A percentile compares a stretch with the other conserved stretches of the same genome.
Evolutionary conservation across 23 tunicate species (phyloP).

Genomic region (Diplosoma virens): DNA sequence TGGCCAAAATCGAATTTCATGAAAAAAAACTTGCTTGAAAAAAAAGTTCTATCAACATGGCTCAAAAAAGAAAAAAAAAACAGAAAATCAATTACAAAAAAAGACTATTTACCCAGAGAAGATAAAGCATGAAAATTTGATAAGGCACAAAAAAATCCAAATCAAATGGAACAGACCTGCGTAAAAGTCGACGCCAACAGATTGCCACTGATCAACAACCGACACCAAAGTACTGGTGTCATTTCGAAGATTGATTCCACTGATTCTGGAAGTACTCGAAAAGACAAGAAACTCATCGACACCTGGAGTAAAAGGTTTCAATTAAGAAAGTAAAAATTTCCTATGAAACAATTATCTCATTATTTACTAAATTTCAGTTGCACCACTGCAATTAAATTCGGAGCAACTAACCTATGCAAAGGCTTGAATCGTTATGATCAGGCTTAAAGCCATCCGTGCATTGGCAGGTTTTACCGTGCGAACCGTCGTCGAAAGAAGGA

Average conservation of each 20-base stretch:
- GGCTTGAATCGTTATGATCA: not conserved
- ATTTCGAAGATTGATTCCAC: conserved; percentile 39
- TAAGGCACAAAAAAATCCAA: too few species aligned
- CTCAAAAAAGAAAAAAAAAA: not conserved
- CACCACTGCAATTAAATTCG: too few species aligned
- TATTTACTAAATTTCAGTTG: too few species aligned
- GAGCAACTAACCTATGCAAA: not conserved
- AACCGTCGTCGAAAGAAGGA: conserved; percentile 2
- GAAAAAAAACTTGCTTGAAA: too few species aligned
- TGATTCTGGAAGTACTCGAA: conserved; percentile 4
- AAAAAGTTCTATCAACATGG: too few species aligned
- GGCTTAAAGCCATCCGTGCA: conserved; percentile 22
- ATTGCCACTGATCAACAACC: conserved; percentile 21
- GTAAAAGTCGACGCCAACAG: conserved; percentile 58
- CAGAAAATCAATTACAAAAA: not conserved
- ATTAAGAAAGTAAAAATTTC: too few species aligned
- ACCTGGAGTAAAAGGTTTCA: too few species aligned
- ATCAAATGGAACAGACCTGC: conserved; percentile 36
- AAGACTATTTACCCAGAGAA: too few species aligned
- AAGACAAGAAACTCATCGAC: conserved; percentile 53
- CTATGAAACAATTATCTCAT: too few species aligned
- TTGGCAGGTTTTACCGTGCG: not conserved
- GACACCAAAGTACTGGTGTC: conserved; percentile 45
- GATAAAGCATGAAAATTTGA: too few species aligned
- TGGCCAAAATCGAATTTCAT: not conserved